Conservation (phyloP, 2,888 invertebrate genomes). For the Salticus scenicus region DNA sequence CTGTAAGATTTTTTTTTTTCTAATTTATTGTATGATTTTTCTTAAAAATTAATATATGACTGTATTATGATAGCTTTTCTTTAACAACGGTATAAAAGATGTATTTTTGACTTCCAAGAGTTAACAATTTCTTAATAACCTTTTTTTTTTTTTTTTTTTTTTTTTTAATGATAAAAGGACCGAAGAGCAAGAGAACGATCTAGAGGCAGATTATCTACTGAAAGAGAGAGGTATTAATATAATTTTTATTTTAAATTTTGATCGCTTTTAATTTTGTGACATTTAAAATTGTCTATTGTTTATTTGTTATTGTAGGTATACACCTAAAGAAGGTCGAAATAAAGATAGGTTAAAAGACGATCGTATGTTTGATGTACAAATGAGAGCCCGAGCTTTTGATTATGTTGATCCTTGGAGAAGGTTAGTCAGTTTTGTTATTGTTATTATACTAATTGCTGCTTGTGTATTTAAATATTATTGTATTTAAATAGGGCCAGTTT, state of each 20-base stretch:
- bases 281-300: not conserved
- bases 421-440: conserved; percentile 20
- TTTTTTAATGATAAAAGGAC: too few species aligned
- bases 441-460: too few species aligned
- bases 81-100: too few species aligned
- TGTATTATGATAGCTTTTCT: too few species aligned
- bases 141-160: too few species aligned
- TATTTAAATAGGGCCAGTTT: too few species aligned
- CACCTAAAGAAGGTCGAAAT: conserved; percentile 3
- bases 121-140: too few species aligned
- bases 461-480: too few species aligned
- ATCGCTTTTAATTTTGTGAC: not conserved
- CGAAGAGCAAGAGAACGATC: conserved; percentile 23
- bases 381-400: conserved; percentile 81
- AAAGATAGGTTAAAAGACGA: conserved; percentile 75
- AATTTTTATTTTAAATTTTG: not conserved
- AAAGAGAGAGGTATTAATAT: conserved; percentile 51
- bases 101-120: too few species aligned
- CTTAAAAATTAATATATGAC: too few species aligned
- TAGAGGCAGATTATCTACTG: conserved; percentile 18
- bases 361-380: conserved; percentile 73
- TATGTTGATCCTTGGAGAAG: conserved; percentile 94
- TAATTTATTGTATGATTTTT: too few species aligned
- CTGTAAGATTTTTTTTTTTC: too few species aligned
- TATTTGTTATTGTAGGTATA: not conserved